phyloP scores from a whole-genome alignment of 2,888 invertebrate genomes.

The Orgyia antiqua region DNA sequence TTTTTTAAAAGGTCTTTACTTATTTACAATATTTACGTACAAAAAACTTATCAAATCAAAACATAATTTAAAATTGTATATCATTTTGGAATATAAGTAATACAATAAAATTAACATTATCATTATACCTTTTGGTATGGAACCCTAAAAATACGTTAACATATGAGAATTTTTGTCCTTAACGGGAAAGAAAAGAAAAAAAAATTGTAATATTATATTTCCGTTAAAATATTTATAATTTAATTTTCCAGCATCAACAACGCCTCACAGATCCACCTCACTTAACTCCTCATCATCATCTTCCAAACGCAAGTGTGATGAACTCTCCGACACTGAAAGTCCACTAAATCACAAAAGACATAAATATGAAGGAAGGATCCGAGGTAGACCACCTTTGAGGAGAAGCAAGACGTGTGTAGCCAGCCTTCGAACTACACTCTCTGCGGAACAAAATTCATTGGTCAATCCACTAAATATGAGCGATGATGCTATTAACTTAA shows the following conservation, averaged over 20 bases:
- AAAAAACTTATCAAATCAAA: too few species aligned
- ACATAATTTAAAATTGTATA: too few species aligned
- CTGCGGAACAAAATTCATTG: constrained; percentile 46
- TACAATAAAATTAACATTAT: too few species aligned
- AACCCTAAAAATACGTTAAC: too few species aligned
- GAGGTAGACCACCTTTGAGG: constrained; percentile 59
- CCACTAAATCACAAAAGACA: constrained; percentile 64
- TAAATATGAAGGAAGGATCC: constrained; percentile 59
- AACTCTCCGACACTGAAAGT: constrained; percentile 54
- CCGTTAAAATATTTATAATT: too few species aligned
- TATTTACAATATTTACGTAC: too few species aligned
- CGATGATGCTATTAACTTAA: constrained; percentile 48
- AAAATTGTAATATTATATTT: too few species aligned
- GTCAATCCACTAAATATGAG: constrained; percentile 31
- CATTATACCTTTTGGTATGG: too few species aligned
- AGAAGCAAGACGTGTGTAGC: constrained; percentile 43
- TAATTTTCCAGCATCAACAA: constrained; percentile 40
- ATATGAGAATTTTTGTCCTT: too few species aligned
- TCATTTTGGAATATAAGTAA: too few species aligned
- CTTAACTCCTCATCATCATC: constrained; percentile 52
- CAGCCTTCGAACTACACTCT: constrained; percentile 38
- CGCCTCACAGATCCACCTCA: constrained; percentile 40
- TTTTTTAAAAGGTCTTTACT: too few species aligned
- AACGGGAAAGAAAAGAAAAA: too few species aligned
- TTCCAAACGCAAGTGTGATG: constrained; percentile 55